Evolutionary conservation across 2,888 invertebrate species (phyloP).

Genomic region (Nephrocerus scutellatus): DNA sequence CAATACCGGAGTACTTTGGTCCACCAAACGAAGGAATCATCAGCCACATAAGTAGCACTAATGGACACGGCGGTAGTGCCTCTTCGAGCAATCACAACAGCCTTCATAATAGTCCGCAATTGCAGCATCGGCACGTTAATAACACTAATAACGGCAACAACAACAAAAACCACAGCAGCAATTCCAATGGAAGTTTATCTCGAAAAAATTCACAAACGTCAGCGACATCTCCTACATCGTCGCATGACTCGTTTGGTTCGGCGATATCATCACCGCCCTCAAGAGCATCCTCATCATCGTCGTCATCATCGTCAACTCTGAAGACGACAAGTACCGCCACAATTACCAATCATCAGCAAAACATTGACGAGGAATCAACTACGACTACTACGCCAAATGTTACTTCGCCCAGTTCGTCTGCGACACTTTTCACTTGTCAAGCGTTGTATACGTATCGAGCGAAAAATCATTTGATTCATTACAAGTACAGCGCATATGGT

Average conservation of each 20-base stretch:
- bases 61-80: background rate
- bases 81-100: conserved; percentile 1
- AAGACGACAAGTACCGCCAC: conserved; percentile 37
- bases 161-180: conserved; percentile 22
- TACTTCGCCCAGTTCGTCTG: conserved; percentile 30
- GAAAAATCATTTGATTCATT: conserved; percentile 84
- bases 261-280: conserved; percentile 25
- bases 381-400: conserved; percentile 8
- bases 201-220: conserved; percentile 40
- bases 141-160: conserved; percentile 12
- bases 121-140: conserved; percentile 16
- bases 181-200: conserved; percentile 32
- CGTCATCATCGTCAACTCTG: conserved; percentile 34
- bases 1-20: conserved; percentile 42
- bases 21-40: conserved; percentile 40
- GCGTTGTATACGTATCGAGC: conserved; percentile 69
- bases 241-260: conserved; percentile 41
- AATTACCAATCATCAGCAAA: conserved; percentile 32
- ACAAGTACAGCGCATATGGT: conserved; percentile 83
- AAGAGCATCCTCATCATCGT: conserved; percentile 23
- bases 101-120: background rate
- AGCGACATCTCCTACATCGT: conserved; percentile 29
- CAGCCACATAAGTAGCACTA: conserved; percentile 35
- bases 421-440: conserved; percentile 56
- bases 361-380: conserved; percentile 35